A percentile compares a stretch with the other conserved stretches of the same genome.
Conservation (phyloP, 1,140 invertebrate genomes). For the Panagrolaimus sp. region DNA sequence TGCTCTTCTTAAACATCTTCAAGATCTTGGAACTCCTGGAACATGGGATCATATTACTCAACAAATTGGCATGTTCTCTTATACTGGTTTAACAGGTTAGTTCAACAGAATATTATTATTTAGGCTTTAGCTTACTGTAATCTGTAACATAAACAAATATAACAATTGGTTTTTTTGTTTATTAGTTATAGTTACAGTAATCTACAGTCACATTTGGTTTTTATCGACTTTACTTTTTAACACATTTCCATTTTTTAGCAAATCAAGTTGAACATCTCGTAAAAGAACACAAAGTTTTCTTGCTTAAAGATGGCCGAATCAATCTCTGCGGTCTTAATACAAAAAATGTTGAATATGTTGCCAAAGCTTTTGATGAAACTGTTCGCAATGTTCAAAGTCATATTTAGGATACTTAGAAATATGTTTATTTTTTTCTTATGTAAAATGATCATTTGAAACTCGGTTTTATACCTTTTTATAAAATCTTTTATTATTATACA, state of each 20-base stretch:
- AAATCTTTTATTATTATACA: not conserved
- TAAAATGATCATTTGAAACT: too few species aligned
- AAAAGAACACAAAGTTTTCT: slow-evolving; percentile 81
- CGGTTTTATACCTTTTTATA: not conserved
- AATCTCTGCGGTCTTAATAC: slow-evolving; percentile 88
- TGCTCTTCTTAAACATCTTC: slow-evolving; percentile 72
- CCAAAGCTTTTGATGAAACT: slow-evolving; percentile 62
- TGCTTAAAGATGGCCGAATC: slow-evolving; percentile 81
- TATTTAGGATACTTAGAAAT: too few species aligned
- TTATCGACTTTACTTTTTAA: not conserved
- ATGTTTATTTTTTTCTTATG: not conserved
- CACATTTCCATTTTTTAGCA: slow-evolving; percentile 63
- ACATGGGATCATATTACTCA: slow-evolving; percentile 87
- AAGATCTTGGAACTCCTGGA: slow-evolving; percentile 70
- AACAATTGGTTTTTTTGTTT: too few species aligned
- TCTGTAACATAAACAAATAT: too few species aligned
- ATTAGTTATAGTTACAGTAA: not conserved
- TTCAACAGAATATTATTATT: slow-evolving; percentile 13
- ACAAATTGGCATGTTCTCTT: slow-evolving; percentile 97
- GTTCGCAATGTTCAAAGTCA: slow-evolving; percentile 40
- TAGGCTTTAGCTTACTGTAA: slow-evolving; percentile 18
- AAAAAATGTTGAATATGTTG: slow-evolving; percentile 83
- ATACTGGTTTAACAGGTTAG: slow-evolving; percentile 78
- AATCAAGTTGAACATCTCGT: slow-evolving; percentile 74
- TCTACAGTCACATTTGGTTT: not conserved